Base-by-base conservation (phyloP, 2,888 invertebrate species). In the Oligia latruncula region DNA sequence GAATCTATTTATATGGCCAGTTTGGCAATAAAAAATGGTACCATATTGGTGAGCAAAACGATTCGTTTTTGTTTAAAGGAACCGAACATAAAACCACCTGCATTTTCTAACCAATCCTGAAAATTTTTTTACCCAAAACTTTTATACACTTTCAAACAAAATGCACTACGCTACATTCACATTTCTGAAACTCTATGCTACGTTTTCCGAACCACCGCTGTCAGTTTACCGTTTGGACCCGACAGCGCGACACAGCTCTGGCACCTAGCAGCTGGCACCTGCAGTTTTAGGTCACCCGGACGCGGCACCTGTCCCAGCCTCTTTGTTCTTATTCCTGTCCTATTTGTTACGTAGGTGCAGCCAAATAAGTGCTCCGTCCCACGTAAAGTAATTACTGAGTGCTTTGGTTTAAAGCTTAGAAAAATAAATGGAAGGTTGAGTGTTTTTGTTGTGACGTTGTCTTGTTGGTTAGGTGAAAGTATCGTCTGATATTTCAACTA, bases 251-350 rank as follows among this genome's bases (percentile, higher is more conserved):
- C 92, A 92, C 91, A 90, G 87, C 90, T 90, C 93, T 93, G 93
- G 93, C 95, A 95, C 94, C 94, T 94, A 88, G 89, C 90, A 90
- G 90, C 92, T 90, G 92, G 82, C 86, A 95, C 94, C 94, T 94
- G 93, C 94, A 94, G 91, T 96, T 95, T 93, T 94, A 96, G 96
- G 96, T 96, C 96, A 96, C 93, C 90, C 93, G 93, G 92, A 91
- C 93, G 91, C 92, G 90, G 89, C 91, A 90, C 91, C 92, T 91
- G 92, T 90, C 88, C 82, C 87, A 83, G 89, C 85, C 87, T 91
- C 92, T 91, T 92, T 92, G 92, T 92, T 93, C 92, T 92, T 91
- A 88, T 91, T 92, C 92, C 90, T 87, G 82, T 84, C 77, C 88
- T 78, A 83, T 89, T 88, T 89, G 78, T 84, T 81, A 83, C 88